phyloP scores from a whole-genome alignment of 2,797 vertebrate species.

The Eulemur albifrons region DNA sequence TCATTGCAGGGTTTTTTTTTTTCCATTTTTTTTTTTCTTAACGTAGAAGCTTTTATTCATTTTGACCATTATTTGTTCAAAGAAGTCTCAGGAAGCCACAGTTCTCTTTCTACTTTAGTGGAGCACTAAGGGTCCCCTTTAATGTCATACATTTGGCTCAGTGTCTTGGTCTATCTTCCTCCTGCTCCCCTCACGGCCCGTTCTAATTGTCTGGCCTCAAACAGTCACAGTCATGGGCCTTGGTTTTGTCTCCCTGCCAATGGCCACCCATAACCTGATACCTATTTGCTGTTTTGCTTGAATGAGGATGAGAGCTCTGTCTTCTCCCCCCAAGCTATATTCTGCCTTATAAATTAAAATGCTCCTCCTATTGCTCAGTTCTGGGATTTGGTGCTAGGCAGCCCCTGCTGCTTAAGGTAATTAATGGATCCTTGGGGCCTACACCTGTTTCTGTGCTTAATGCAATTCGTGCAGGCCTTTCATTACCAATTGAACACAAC shows the following conservation, averaged over 20 bases:
- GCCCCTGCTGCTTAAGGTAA: conserved; percentile 62
- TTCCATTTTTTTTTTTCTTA: neutral
- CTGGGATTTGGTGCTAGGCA: conserved; percentile 50
- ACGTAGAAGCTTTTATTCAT: neutral
- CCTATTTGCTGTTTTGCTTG: conserved; percentile 17
- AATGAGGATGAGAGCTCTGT: neutral
- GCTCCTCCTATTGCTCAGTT: conserved; percentile 51
- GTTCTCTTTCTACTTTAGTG: neutral
- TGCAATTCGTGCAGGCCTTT: conserved; percentile 19
- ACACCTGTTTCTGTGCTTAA: conserved; percentile 61
- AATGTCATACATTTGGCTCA: neutral
- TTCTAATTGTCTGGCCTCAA: neutral
- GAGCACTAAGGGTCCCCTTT: neutral
- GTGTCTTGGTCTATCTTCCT: neutral
- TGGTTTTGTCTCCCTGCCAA: conserved; percentile 16
- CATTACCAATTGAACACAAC: neutral
- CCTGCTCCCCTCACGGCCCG: neutral
- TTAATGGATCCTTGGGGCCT: conserved; percentile 62
- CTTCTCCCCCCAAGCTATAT: conserved; percentile 46
- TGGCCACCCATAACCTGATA: neutral
- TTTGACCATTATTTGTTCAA: neutral
- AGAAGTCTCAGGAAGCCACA: neutral
- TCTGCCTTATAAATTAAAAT: conserved; percentile 66
- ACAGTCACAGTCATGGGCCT: too few species aligned
- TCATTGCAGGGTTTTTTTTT: neutral